Conservation (phyloP, 2,113 vertebrate genomes). For the Heteronetta atricapilla region DNA sequence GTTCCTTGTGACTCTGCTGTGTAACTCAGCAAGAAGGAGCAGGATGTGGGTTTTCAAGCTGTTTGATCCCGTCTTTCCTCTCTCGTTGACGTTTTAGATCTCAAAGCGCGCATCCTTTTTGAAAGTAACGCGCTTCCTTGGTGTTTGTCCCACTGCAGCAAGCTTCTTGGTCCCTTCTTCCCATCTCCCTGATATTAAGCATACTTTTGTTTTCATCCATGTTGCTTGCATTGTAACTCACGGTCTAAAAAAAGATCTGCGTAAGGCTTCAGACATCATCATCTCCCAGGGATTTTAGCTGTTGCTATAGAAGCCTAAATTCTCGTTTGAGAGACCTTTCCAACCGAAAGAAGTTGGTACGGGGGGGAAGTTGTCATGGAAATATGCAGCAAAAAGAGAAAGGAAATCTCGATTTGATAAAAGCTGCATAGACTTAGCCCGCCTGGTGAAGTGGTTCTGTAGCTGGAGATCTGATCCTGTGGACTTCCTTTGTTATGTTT, state of each 20-base stretch:
- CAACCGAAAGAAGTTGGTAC: conserved; percentile 13
- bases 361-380: conserved; percentile 61
- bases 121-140: not conserved
- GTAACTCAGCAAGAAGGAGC: not conserved
- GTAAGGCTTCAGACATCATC: conserved; percentile 22
- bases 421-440: not conserved
- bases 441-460: not conserved
- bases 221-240: not conserved
- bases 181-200: not conserved
- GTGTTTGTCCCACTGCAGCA: not conserved
- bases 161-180: not conserved
- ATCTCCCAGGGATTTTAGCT: conserved; percentile 47
- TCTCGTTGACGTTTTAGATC: not conserved
- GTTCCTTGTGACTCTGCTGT: conserved; percentile 26
- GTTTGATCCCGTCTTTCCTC: conserved; percentile 14
- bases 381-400: conserved; percentile 48
- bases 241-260: conserved; percentile 34
- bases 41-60: conserved; percentile 53
- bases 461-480: not conserved
- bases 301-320: conserved; percentile 65
- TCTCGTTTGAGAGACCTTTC: conserved; percentile 51
- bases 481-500: not conserved
- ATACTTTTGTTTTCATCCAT: not conserved
- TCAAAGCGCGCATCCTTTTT: not conserved
- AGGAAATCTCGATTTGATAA: conserved; percentile 15